These are phyloP conservation scores for Serinus canaria DNA, from an alignment of 2,113 vertebrate genomes.

Conservation along the genomic window DNA sequence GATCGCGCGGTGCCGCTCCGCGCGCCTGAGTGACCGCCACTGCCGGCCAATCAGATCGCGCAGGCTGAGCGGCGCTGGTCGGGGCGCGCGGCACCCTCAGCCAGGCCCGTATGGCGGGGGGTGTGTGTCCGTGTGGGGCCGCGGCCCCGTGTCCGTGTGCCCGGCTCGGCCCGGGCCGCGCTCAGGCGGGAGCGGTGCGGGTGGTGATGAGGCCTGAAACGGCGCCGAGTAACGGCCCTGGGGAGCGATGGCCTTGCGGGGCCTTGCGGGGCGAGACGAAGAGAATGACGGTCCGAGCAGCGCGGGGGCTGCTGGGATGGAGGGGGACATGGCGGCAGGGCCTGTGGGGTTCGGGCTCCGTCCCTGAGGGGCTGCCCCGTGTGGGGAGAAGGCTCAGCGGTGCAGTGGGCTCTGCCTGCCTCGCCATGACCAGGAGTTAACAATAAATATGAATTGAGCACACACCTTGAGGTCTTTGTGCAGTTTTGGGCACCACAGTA, in stretches of 20 bases:
- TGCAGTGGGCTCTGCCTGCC: rapidly evolving
- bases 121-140: neutral
- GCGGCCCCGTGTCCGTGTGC: neutral
- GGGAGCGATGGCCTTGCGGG: neutral
- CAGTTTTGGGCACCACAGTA: neutral
- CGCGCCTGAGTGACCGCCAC: neutral
- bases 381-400: rapidly evolving
- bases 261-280: neutral
- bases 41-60: neutral
- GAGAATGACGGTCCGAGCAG: neutral
- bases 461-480: neutral
- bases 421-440: rapidly evolving
- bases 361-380: rapidly evolving
- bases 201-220: neutral
- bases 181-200: neutral
- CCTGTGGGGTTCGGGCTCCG: rapidly evolving
- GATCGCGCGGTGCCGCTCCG: rapidly evolving
- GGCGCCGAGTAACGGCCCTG: neutral
- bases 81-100: neutral
- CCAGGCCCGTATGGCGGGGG: rapidly evolving
- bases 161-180: neutral
- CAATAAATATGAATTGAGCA: neutral
- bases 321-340: neutral
- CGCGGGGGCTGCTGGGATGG: neutral
- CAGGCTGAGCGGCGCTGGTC: neutral